These are phyloP conservation scores for Malacoraja senta DNA, from an alignment of 2,797 vertebrate species.

Conservation along the genomic window DNA sequence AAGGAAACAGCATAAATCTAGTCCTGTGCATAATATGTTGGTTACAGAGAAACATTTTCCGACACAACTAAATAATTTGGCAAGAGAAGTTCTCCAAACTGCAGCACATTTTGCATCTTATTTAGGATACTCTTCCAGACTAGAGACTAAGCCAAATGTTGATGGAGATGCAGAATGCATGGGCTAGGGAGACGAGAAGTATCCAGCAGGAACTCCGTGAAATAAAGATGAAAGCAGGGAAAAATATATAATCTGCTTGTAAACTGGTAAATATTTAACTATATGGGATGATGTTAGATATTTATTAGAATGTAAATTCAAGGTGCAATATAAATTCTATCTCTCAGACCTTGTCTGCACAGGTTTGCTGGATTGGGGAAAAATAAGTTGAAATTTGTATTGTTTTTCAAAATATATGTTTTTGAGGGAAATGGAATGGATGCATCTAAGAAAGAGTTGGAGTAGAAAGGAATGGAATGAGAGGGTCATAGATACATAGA, in stretches of 20 bases:
- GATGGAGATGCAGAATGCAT: neutral
- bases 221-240: neutral
- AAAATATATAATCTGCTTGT: neutral
- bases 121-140: neutral
- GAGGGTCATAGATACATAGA: no score
- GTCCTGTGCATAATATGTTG: neutral
- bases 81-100: neutral
- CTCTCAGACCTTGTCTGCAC: neutral
- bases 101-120: neutral
- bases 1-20: neutral
- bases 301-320: neutral
- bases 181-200: neutral
- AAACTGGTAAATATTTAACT: neutral
- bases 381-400: conserved; percentile 15
- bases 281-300: conserved; percentile 14
- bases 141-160: neutral
- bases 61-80: neutral
- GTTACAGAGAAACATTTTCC: neutral
- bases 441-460: neutral
- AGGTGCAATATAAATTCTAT: neutral
- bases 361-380: neutral
- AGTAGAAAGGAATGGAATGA: neutral
- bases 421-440: neutral
- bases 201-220: neutral
- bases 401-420: neutral